phyloP scores from a whole-genome alignment of 2,888 invertebrate genomes.

The Agonopterix heracliana region DNA sequence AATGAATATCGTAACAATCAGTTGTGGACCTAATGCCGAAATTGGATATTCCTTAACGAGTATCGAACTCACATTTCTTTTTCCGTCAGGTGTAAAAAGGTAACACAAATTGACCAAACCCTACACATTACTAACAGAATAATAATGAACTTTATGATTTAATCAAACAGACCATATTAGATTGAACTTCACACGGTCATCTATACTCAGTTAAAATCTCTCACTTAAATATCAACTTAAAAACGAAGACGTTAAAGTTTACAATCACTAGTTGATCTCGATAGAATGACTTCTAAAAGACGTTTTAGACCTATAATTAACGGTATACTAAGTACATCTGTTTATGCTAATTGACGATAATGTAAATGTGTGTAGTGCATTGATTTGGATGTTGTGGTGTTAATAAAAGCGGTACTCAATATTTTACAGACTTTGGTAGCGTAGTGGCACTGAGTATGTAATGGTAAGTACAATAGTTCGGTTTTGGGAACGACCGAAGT shows the following conservation, averaged over 20 bases:
- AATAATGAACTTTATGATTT: constrained; percentile 28
- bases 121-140: constrained; percentile 12
- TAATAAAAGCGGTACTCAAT: no score
- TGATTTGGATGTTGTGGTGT: background rate
- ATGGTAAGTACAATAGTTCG: no score
- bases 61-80: no score
- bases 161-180: constrained; percentile 23
- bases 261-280: background rate
- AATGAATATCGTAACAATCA: no score
- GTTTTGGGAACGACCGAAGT: no score
- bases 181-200: constrained; percentile 31
- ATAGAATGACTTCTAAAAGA: constrained; percentile 18
- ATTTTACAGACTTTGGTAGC: no score
- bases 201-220: constrained; percentile 9
- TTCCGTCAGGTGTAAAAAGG: no score
- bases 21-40: no score
- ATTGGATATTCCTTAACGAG: no score
- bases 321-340: constrained; percentile 39
- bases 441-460: no score
- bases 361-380: constrained; percentile 17
- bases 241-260: background rate
- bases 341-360: constrained; percentile 43
- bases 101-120: no score
- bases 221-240: constrained; percentile 5
- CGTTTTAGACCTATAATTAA: constrained; percentile 35